Conservation (phyloP, 2,888 invertebrate genomes). For the Xylota segnis region DNA sequence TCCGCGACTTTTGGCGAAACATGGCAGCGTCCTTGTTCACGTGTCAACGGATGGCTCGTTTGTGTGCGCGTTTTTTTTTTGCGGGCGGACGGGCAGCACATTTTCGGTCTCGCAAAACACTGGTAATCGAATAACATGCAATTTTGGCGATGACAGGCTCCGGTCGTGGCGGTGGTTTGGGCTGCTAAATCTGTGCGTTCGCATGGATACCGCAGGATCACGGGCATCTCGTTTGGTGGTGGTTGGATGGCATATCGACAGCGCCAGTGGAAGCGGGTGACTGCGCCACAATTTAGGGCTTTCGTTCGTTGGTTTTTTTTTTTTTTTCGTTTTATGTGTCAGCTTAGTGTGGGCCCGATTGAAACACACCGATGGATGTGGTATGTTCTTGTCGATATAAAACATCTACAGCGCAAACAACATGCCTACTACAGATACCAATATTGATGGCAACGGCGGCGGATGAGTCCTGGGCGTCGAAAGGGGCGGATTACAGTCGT, state of each 20-base stretch:
- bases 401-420: conserved; percentile 40
- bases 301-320: not conserved
- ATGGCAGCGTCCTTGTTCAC: conserved; percentile 67
- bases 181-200: conserved; percentile 3
- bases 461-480: not conserved
- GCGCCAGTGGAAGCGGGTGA: not conserved
- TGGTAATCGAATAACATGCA: conserved; percentile 75
- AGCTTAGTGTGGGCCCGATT: conserved; percentile 16
- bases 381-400: conserved; percentile 56
- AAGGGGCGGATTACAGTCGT: conserved; percentile 19
- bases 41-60: conserved; percentile 41
- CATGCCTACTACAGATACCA: conserved; percentile 31
- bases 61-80: conserved; percentile 19
- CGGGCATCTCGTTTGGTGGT: conserved; percentile 42
- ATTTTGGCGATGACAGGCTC: conserved; percentile 66
- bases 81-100: conserved; percentile 19
- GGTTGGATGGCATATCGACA: conserved; percentile 20
- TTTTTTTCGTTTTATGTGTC: conserved; percentile 5
- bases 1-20: conserved; percentile 75
- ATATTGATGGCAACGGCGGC: not conserved
- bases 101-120: conserved; percentile 43
- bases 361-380: conserved; percentile 55
- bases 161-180: conserved; percentile 14
- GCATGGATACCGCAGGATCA: conserved; percentile 54
- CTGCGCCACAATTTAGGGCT: conserved; percentile 57